Base-by-base conservation (phyloP, 2,888 invertebrate genomes). In the Rhopalosiphum nymphaeae region DNA sequence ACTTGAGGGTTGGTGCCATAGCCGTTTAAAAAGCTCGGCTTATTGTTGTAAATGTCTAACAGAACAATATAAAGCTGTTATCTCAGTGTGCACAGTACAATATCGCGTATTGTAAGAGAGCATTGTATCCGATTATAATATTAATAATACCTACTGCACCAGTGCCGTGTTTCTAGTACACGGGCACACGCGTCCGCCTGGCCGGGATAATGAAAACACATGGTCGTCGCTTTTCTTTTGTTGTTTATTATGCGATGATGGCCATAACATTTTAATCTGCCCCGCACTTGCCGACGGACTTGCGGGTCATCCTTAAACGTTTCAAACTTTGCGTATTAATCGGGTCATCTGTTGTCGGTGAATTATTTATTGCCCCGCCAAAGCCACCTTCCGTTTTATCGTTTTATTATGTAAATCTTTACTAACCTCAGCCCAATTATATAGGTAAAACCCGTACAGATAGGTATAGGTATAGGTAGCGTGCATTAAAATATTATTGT, bases 21-120 rank as follows among this genome's bases (percentile, higher is more conserved):
- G 84, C 36, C 91, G 42, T 91, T 91, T 84, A 53, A 91, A 91
- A 91, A 67, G 42, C 91, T 91, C 46, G 91, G 53, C 36, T 84
- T 91, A 91, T 84, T 56, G 84, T 84, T 84, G 84, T 56, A 26
- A 91, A 91, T 91, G 78, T 78, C 67, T 29, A 46, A 36, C 78
- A 3, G 78, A 78, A 91, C 91, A 91, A 91, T 91, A 84, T 84
- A 89, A 44, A 44, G 36, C 57, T 25, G 89, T 89, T 89, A 89
- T 89, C 86, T 29, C 56, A 57, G 56, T 57, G 57, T 42, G 10
- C 25, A 26, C 36, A 42, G 53, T 42, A 29, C 57, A 57, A 57
- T 89, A 89, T 57, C 42, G 42, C 42, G 36, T 57, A 89, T 42
- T 26, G 89, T 42, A 56, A 57, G 56, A 89, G 56, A 57, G 44